Evolutionary conservation across 2,888 invertebrate genomes (phyloP).

Genomic region (Baronia brevicornis): DNA sequence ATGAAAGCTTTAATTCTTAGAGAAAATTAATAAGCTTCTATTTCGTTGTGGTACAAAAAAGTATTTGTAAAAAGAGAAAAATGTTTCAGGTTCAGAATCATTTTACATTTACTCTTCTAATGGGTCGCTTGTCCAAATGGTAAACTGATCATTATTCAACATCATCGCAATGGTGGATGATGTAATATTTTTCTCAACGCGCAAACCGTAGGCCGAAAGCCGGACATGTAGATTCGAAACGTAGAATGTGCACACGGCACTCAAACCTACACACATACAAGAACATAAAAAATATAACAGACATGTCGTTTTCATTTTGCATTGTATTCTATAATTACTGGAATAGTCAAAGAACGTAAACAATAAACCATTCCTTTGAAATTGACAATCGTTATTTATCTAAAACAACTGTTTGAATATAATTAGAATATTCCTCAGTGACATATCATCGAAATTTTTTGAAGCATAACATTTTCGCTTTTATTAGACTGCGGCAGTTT

Average conservation of each 20-base stretch:
- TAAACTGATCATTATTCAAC: conserved; percentile 29
- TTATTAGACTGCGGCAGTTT: too few species aligned
- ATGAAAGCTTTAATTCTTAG: too few species aligned
- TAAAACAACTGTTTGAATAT: too few species aligned
- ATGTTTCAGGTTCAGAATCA: too few species aligned
- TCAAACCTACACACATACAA: conserved; percentile 59
- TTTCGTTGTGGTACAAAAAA: neutral
- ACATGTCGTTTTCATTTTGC: conserved; percentile 44
- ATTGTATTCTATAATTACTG: conserved; percentile 14
- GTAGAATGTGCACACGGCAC: conserved; percentile 67
- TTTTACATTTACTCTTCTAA: conserved; percentile 8
- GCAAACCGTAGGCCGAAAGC: conserved; percentile 55
- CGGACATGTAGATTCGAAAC: conserved; percentile 54
- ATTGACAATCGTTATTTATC: too few species aligned
- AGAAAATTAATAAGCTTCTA: too few species aligned
- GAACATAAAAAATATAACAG: conserved; percentile 54
- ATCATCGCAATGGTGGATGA: conserved; percentile 40
- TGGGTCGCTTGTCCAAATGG: conserved; percentile 16
- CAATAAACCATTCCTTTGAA: conserved; percentile 3
- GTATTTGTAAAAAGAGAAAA: conserved; percentile 1
- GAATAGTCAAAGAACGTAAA: conserved; percentile 3
- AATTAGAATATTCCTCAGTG: too few species aligned
- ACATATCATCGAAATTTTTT: too few species aligned
- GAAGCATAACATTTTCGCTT: too few species aligned
- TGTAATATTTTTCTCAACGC: conserved; percentile 53